A percentile compares a stretch with the other conserved stretches of the same genome.
Conservation (phyloP, 2,113 vertebrate genomes). For the Spea multiplicata region DNA sequence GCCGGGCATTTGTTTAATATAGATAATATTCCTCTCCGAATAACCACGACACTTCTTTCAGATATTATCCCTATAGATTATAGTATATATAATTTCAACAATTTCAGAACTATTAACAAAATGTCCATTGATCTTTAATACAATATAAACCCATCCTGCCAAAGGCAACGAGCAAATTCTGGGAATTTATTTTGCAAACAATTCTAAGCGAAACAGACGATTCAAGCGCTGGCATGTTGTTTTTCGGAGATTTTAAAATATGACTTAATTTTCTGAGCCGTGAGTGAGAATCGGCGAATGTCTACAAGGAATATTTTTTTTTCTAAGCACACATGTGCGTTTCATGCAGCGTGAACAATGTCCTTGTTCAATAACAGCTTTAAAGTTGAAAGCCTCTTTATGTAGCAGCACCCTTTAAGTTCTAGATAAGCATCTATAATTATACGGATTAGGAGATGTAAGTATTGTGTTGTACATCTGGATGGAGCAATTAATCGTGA, state of each 20-base stretch:
- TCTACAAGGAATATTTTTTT: neutral
- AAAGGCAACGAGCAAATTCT: neutral
- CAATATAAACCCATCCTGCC: neutral
- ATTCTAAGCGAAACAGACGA: neutral
- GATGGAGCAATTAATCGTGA: neutral
- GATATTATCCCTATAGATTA: no score
- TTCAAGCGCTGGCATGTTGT: conserved; percentile 29
- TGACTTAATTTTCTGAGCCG: neutral
- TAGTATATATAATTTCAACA: no score
- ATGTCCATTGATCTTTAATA: no score
- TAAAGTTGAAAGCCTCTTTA: conserved; percentile 21
- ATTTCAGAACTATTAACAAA: no score
- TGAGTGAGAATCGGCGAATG: neutral
- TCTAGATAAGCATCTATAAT: conserved; percentile 35
- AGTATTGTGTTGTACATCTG: conserved; percentile 21
- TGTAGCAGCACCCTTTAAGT: conserved; percentile 21
- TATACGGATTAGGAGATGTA: neutral
- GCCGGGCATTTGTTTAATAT: no score
- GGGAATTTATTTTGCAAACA: neutral
- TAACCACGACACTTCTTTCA: no score
- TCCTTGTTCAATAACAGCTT: conserved; percentile 21
- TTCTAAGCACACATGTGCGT: conserved; percentile 4
- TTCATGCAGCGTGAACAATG: conserved; percentile 17
- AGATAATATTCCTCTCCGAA: no score
- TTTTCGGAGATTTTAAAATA: conserved; percentile 17